phyloP scores from a whole-genome alignment of 1,140 invertebrate genomes.

The Ridgeia piscesae region DNA sequence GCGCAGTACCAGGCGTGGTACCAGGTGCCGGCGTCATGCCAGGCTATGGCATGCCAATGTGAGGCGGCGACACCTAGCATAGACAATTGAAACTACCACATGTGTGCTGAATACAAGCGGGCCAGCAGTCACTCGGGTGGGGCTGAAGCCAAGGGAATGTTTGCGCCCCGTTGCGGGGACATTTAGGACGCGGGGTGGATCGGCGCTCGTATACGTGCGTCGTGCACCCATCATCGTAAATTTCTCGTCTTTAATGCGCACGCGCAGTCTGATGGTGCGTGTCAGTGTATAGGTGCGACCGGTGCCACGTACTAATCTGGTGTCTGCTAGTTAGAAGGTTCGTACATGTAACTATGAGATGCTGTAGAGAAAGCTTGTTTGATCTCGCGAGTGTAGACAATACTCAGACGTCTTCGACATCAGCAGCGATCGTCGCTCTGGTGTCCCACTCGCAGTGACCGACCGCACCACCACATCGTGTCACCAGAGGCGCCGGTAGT shows the following conservation, averaged over 20 bases:
- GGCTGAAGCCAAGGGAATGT: background rate
- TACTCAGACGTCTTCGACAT: background rate
- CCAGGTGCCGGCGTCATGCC: conserved; percentile 30
- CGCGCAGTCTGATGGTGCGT: background rate
- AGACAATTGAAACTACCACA: background rate
- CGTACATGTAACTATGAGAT: conserved; percentile 22
- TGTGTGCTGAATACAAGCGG: background rate
- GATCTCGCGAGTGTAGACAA: conserved; percentile 8
- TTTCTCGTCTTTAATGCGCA: background rate
- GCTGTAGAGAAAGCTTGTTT: conserved; percentile 14
- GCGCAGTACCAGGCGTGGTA: background rate
- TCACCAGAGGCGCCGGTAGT: background rate
- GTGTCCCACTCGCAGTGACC: background rate
- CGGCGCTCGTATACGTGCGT: background rate
- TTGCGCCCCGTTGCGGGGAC: background rate
- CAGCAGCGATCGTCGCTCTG: background rate
- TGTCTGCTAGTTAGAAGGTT: conserved; percentile 9
- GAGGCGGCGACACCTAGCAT: conserved; percentile 11
- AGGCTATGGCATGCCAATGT: conserved; percentile 40
- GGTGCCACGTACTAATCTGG: background rate
- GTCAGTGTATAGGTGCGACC: background rate
- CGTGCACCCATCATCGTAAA: background rate
- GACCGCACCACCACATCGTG: background rate
- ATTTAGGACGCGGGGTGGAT: background rate
- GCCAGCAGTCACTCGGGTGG: background rate